phyloP scores from a whole-genome alignment of 1,140 invertebrate genomes.

The Drosophila aff. region DNA sequence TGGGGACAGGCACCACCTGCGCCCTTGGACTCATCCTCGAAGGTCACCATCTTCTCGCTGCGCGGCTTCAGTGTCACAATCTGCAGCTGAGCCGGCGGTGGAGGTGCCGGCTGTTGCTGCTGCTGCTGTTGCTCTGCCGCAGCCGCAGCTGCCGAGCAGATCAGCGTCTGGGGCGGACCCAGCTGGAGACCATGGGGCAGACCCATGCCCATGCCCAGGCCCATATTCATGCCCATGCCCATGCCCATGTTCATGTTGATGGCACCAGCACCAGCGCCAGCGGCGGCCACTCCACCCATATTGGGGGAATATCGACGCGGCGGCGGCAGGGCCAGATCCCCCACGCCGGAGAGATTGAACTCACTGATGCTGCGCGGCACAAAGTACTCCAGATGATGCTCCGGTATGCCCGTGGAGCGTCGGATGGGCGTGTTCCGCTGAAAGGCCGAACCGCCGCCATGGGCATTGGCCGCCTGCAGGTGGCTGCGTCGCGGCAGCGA shows the following conservation, averaged over 20 bases:
- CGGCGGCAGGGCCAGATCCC: conserved; percentile 86
- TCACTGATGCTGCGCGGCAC: conserved; percentile 93
- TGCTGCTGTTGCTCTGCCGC: conserved; percentile 64
- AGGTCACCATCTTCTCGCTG: conserved; percentile 92
- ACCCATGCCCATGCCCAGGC: conserved; percentile 54
- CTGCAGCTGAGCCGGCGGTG: conserved; percentile 72
- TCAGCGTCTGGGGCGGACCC: conserved; percentile 72
- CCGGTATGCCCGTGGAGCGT: conserved; percentile 87
- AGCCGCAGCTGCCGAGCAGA: conserved; percentile 71
- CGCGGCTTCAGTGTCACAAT: conserved; percentile 86
- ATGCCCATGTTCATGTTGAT: conserved; percentile 46
- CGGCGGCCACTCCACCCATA: conserved; percentile 51
- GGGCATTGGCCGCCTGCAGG: conserved; percentile 32
- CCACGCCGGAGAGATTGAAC: conserved; percentile 89
- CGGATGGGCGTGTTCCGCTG: conserved; percentile 88
- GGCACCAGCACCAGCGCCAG: not conserved
- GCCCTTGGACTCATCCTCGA: conserved; percentile 89
- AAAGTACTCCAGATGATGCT: conserved; percentile 91
- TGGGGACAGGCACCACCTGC: conserved; percentile 63
- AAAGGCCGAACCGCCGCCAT: conserved; percentile 83
- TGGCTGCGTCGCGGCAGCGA: conserved; percentile 79
- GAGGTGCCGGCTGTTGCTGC: conserved; percentile 64
- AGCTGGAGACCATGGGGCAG: conserved; percentile 76
- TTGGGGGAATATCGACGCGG: conserved; percentile 82
- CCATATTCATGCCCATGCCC: conserved; percentile 53